Percentiles rank a stretch among this genome's conserved stretches.
Evolutionary conservation across 2,888 invertebrate species (phyloP).

Genomic region (Troides aeacus): DNA sequence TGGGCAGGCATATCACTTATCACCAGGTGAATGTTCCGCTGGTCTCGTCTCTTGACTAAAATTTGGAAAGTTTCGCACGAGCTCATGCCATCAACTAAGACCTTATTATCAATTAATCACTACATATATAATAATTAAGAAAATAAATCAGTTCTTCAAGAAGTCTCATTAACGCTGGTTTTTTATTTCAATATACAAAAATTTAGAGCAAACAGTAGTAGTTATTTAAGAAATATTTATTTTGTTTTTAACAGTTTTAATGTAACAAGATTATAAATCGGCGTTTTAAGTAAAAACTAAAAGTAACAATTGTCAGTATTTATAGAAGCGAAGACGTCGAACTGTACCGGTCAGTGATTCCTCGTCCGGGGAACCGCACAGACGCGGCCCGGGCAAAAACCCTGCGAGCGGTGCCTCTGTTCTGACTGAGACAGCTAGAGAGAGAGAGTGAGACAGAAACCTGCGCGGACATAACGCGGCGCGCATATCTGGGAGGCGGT

Average conservation of each 20-base stretch:
- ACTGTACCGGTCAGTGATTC: conserved; percentile 31
- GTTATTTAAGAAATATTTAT: background rate
- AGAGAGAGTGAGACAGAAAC: conserved; percentile 54
- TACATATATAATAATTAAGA: too few relatives aligned
- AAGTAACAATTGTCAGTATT: conserved; percentile 29
- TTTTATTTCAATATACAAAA: background rate
- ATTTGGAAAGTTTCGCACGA: too few relatives aligned
- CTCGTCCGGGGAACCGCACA: conserved; percentile 33
- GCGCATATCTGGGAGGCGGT: conserved; percentile 61
- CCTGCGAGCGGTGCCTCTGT: conserved; percentile 60
- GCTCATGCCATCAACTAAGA: too few relatives aligned
- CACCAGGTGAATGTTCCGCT: too few relatives aligned
- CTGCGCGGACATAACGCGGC: conserved; percentile 59
- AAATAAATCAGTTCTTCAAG: too few relatives aligned
- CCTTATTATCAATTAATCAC: too few relatives aligned
- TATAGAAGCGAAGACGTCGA: conserved; percentile 28
- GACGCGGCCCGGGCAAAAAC: conserved; percentile 51
- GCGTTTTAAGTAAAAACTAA: conserved; percentile 13
- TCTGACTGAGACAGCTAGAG: conserved; percentile 49
- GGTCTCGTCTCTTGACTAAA: too few relatives aligned
- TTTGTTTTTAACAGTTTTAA: background rate
- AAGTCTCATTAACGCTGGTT: too few relatives aligned
- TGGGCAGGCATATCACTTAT: too few relatives aligned
- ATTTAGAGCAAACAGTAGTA: background rate
- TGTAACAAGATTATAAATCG: background rate